A percentile compares a stretch with the other conserved stretches of the same genome.
These are phyloP conservation scores for Lasioglossum pauxillum DNA, from an alignment of 2,888 invertebrate genomes.

Conservation along the genomic window DNA sequence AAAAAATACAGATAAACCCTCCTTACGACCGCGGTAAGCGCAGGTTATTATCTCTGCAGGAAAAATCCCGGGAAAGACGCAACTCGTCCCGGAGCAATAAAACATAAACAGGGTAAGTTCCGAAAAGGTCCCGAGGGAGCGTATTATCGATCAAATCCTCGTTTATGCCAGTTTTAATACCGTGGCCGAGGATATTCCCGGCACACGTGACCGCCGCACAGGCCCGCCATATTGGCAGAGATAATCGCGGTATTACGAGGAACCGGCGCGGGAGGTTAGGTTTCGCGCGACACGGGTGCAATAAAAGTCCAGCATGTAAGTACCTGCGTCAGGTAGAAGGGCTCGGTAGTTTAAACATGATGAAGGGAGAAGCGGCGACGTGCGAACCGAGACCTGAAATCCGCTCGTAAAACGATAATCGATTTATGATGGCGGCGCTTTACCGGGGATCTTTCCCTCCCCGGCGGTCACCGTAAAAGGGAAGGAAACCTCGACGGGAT, in stretches of 20 bases:
- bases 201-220: neutral
- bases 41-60: too few species aligned
- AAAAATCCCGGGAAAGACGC: too few species aligned
- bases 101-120: too few species aligned
- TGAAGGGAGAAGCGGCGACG: slow-evolving; percentile 21
- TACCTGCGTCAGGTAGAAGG: slow-evolving; percentile 47
- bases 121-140: neutral
- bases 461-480: neutral
- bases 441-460: neutral
- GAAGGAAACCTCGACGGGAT: neutral
- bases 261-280: neutral
- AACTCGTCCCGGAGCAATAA: too few species aligned
- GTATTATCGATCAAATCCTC: neutral
- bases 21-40: too few species aligned
- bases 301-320: slow-evolving; percentile 27
- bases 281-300: neutral
- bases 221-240: neutral
- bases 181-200: neutral
- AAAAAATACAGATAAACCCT: too few species aligned
- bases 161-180: neutral
- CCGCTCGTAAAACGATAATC: slow-evolving; percentile 79
- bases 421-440: slow-evolving; percentile 77
- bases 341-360: slow-evolving; percentile 1
- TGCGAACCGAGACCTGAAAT: slow-evolving; percentile 51
- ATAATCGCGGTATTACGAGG: slow-evolving; percentile 9